These are phyloP conservation scores for Tachyglossus aculeatus DNA, from an alignment of 2,797 vertebrate species.

Conservation along the genomic window DNA sequence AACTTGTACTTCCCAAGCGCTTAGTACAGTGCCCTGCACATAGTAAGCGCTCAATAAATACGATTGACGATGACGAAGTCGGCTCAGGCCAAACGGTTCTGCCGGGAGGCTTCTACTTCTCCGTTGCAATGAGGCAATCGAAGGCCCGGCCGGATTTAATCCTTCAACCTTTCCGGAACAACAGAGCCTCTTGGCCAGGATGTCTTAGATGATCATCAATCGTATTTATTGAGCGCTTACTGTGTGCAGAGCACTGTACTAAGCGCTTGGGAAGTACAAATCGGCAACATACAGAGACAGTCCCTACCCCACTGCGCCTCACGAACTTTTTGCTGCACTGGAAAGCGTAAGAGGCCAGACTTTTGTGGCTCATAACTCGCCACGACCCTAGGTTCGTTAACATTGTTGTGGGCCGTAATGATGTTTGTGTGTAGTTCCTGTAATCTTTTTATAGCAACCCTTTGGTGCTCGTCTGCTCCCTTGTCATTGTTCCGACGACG, in stretches of 20 bases:
- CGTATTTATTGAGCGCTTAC: too few species aligned
- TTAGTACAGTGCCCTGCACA: too few species aligned
- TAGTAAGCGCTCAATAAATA: too few species aligned
- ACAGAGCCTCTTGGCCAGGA: constrained; percentile 40
- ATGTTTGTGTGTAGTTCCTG: too few species aligned
- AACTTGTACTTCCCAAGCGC: too few species aligned
- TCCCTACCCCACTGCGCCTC: too few species aligned
- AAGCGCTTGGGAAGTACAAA: too few species aligned
- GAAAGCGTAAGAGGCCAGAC: constrained; percentile 2
- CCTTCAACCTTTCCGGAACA: constrained; percentile 17
- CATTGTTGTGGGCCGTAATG: constrained; percentile 3
- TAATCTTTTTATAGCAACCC: background rate
- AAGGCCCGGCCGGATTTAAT: constrained; percentile 16
- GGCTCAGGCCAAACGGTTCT: constrained; percentile 18
- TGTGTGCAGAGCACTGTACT: too few species aligned
- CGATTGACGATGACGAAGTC: too few species aligned
- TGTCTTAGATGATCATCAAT: constrained; percentile 10
- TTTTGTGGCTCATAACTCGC: background rate
- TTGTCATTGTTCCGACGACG: constrained; percentile 3
- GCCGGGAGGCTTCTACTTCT: constrained; percentile 3
- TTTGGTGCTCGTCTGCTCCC: background rate
- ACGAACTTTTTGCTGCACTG: constrained; percentile 17
- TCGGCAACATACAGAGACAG: too few species aligned
- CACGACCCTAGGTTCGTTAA: constrained; percentile 3
- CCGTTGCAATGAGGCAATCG: background rate